Base-by-base conservation (phyloP, 2,113 vertebrate species). In the Gasterosteus nipponicus region DNA sequence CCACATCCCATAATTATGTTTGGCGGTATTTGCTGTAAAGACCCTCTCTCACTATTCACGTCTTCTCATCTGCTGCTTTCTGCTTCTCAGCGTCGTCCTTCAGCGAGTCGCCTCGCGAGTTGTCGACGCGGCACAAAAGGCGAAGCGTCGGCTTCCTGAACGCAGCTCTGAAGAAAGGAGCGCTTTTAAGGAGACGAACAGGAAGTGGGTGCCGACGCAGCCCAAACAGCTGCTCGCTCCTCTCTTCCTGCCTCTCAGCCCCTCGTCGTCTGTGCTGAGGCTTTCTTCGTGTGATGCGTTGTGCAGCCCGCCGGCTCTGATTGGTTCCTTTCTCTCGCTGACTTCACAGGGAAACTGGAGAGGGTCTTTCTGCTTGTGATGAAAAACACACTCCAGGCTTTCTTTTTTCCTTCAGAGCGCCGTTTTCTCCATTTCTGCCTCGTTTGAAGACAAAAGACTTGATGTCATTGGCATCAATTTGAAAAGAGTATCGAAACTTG, bases 61-160 rank as follows among this genome's bases (percentile, higher is more conserved):
- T 81, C 60, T 76, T 29, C 80, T 80, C 70, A 70, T 78, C 67
- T 75, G 66, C 70, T 69, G 35, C 67, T 74, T 80, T 82, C 78
- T 75, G 77, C 82, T 38, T 22, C 73, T 66, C 41, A 54, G 60
- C 51, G 16, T 85, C 51, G 67, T n/a, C 65, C 76, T 77, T 77
- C 73, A 75, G 79, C 77, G 69, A 80, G 71, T 82, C 42, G 67
- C 67, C 76, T 84, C 67, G 83, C 62, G 58, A 83, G 83, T 86
- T 77, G 75, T 87, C 73, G 78, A 73, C 78, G 41, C 65, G 73
- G n/a, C 81, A 81, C 81, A 78, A 60, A 77, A 81, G 81, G 58
- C 64, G 16, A 39, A 46, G 56, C 5, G 60, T 53, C 47, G 6
- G 42, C 70, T 77, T 71, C 75, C 67, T 84, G 83, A 87, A 86